phyloP scores from a whole-genome alignment of 2,113 vertebrate genomes.

The Ctenomys sociabilis region DNA sequence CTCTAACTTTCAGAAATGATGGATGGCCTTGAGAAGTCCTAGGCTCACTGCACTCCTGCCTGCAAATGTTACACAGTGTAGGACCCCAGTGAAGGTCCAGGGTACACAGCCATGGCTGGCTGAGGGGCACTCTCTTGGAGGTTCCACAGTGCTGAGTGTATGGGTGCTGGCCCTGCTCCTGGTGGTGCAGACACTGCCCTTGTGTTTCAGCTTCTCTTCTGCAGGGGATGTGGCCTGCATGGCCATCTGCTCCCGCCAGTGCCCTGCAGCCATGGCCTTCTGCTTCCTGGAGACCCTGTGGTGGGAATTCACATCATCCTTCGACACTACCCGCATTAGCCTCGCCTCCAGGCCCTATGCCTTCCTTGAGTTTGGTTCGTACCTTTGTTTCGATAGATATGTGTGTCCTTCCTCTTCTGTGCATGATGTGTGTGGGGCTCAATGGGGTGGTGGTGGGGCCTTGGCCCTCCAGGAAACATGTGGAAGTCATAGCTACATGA shows the following conservation, averaged over 20 bases:
- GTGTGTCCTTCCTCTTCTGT: background rate
- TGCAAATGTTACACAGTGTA: background rate
- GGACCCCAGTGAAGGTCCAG: background rate
- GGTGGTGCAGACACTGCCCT: background rate
- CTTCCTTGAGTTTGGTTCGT: slow-evolving; percentile 97
- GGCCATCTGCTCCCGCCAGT: slow-evolving; percentile 92
- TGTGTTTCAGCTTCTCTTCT: slow-evolving; percentile 90
- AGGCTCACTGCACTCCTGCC: background rate
- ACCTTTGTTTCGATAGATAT: background rate
- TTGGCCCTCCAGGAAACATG: background rate
- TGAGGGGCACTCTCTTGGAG: background rate
- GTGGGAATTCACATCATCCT: slow-evolving; percentile 94
- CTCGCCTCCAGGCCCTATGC: slow-evolving; percentile 94
- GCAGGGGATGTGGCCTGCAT: slow-evolving; percentile 93
- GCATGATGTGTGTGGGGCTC: background rate
- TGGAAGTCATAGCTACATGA: fast-evolving
- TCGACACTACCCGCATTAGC: slow-evolving; percentile 86
- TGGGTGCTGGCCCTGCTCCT: background rate
- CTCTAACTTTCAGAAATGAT: background rate
- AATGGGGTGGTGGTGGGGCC: background rate
- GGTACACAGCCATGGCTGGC: background rate
- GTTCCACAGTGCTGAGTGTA: background rate
- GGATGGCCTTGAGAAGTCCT: background rate
- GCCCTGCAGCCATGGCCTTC: slow-evolving; percentile 93
- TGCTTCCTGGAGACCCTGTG: slow-evolving; percentile 96